Percentiles rank a stretch among this genome's conserved stretches.
phyloP scores from a whole-genome alignment of 2,113 vertebrate species.

The Etheostoma spectabile region DNA sequence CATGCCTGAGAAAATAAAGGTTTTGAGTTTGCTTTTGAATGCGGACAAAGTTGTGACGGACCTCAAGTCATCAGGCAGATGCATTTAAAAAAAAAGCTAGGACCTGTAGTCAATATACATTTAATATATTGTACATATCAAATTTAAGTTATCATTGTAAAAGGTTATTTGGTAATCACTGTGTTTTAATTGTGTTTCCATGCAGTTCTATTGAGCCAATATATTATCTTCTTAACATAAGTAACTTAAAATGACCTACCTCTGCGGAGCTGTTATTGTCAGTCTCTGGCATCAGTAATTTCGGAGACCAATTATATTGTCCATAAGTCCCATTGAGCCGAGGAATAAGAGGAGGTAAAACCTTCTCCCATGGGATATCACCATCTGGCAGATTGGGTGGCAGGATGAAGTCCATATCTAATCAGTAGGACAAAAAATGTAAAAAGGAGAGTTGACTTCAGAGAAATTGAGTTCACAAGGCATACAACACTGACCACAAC shows the following conservation, averaged over 20 bases:
- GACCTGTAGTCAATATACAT: too few species aligned
- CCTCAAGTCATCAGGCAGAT: too few species aligned
- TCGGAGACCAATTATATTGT: conserved; percentile 70
- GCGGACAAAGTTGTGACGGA: too few species aligned
- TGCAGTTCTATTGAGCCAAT: neutral
- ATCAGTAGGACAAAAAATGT: neutral
- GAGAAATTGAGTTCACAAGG: neutral
- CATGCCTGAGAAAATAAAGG: too few species aligned
- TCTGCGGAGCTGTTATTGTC: conserved; percentile 71
- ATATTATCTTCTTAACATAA: too few species aligned
- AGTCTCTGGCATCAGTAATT: conserved; percentile 71
- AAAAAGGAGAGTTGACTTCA: neutral
- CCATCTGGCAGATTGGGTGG: conserved; percentile 61
- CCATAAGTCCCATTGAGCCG: conserved; percentile 71
- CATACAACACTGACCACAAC: neutral
- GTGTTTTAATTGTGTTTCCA: neutral
- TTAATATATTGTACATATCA: too few species aligned
- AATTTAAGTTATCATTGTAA: neutral
- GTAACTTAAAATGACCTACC: conserved; percentile 57
- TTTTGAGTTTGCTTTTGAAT: too few species aligned
- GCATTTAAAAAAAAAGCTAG: too few species aligned
- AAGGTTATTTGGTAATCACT: neutral
- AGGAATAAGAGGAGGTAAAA: conserved; percentile 79
- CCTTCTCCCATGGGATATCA: conserved; percentile 80
- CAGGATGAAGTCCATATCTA: conserved; percentile 81